Conservation (phyloP, 2,888 invertebrate genomes). For the Bruchidius siliquastri region DNA sequence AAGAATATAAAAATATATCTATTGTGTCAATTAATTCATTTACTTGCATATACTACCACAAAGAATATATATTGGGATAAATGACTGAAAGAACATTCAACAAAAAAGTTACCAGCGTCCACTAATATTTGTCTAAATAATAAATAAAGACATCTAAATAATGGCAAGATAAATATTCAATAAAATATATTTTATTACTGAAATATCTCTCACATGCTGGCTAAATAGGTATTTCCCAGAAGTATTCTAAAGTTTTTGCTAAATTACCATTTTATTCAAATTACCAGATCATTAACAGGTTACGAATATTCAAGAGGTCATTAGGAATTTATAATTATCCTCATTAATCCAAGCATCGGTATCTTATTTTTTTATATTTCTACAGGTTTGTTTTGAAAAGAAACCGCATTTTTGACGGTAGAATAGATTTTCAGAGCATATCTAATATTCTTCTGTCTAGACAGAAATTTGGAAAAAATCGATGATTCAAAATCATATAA, state of each 20-base stretch:
- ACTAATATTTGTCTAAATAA: too few relatives aligned
- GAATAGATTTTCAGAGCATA: not conserved
- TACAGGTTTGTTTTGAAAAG: not conserved
- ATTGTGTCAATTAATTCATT: too few relatives aligned
- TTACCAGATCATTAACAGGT: not conserved
- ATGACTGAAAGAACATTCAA: too few relatives aligned
- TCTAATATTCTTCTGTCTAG: not conserved
- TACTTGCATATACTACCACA: too few relatives aligned
- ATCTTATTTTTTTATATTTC: not conserved
- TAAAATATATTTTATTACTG: not conserved
- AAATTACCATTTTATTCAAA: not conserved
- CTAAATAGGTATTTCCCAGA: not conserved
- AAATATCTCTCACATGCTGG: not conserved
- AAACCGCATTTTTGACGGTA: not conserved
- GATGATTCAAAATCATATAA: too few relatives aligned
- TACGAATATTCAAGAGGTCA: not conserved
- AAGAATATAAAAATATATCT: too few relatives aligned
- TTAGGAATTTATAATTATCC: not conserved
- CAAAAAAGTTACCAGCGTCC: too few relatives aligned
- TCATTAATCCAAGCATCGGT: not conserved
- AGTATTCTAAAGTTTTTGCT: not conserved
- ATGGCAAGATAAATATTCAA: not conserved
- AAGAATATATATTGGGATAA: too few relatives aligned
- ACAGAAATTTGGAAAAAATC: not conserved
- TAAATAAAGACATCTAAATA: not conserved